These are phyloP conservation scores for Chymomyza costata DNA, from an alignment of 1,140 invertebrate species.

Conservation along the genomic window DNA sequence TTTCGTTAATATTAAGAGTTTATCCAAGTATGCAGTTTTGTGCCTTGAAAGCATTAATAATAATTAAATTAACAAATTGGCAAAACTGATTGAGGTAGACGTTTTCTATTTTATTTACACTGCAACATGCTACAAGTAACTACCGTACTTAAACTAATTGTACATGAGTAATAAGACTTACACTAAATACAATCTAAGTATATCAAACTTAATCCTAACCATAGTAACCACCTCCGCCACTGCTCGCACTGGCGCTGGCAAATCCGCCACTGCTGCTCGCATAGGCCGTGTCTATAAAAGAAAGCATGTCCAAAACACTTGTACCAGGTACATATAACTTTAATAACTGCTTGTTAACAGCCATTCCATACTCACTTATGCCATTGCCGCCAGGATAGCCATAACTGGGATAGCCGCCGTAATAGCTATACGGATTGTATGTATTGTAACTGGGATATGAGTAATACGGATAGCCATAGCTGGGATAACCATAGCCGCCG, in stretches of 20 bases:
- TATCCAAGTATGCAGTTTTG: too few relatives aligned
- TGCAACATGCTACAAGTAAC: constrained; percentile 14
- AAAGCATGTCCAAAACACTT: constrained; percentile 70
- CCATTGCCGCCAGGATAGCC: constrained; percentile 55
- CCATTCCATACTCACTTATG: constrained; percentile 55
- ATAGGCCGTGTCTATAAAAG: constrained; percentile 59
- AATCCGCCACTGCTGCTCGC: constrained; percentile 66
- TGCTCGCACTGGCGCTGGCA: constrained; percentile 49
- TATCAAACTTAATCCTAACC: constrained; percentile 37
- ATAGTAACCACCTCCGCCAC: constrained; percentile 42
- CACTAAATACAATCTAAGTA: constrained; percentile 14
- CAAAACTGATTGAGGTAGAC: too few relatives aligned
- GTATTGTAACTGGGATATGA: constrained; percentile 31
- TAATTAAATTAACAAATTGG: too few relatives aligned
- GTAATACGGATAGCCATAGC: constrained; percentile 29
- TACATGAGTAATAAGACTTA: constrained; percentile 20
- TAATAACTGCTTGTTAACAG: constrained; percentile 3
- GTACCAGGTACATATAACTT: constrained; percentile 12
- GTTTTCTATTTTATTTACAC: constrained; percentile 13
- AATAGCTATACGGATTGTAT: constrained; percentile 39
- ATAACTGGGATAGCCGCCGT: constrained; percentile 44
- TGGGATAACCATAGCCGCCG: constrained; percentile 34
- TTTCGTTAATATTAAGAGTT: too few relatives aligned
- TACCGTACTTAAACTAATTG: constrained; percentile 35
- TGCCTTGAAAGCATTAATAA: too few relatives aligned